A percentile compares a stretch with the other conserved stretches of the same genome.
phyloP scores from a whole-genome alignment of 2,113 vertebrate species.

The Rousettus leschenaultii region DNA sequence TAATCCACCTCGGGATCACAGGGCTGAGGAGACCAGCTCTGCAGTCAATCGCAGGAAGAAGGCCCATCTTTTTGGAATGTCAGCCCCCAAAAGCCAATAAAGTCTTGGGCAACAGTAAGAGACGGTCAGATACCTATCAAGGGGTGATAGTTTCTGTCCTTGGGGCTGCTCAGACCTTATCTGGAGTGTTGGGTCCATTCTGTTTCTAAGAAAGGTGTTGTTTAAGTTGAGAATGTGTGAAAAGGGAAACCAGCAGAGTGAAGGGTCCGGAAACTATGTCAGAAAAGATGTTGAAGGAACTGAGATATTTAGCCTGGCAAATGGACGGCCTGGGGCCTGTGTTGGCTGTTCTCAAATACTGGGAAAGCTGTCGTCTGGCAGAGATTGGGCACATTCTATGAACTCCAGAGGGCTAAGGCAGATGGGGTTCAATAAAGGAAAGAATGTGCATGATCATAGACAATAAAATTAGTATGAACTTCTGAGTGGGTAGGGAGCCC shows the following conservation, averaged over 20 bases:
- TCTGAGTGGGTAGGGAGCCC: not conserved
- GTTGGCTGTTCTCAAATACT: not conserved
- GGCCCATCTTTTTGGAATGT: not conserved
- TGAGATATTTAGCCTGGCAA: not conserved
- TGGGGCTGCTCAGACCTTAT: not conserved
- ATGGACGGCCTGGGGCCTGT: not conserved
- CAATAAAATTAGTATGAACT: not conserved
- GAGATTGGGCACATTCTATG: not conserved
- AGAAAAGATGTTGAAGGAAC: not conserved
- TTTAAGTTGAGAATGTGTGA: not conserved
- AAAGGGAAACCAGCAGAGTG: not conserved
- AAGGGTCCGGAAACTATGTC: not conserved
- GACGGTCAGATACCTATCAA: not conserved
- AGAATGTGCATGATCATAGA: not conserved
- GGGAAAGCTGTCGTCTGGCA: not conserved
- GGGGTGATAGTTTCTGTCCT: no score
- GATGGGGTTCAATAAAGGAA: not conserved
- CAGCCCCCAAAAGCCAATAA: fast-evolving
- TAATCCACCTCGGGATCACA: fast-evolving
- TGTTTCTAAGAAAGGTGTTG: not conserved
- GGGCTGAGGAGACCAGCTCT: fast-evolving
- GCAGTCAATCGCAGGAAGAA: not conserved
- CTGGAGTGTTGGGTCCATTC: not conserved
- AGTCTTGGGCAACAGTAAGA: not conserved
- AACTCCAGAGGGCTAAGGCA: not conserved